phyloP scores from a whole-genome alignment of 2,888 invertebrate species.

The Odontomyia ornata region DNA sequence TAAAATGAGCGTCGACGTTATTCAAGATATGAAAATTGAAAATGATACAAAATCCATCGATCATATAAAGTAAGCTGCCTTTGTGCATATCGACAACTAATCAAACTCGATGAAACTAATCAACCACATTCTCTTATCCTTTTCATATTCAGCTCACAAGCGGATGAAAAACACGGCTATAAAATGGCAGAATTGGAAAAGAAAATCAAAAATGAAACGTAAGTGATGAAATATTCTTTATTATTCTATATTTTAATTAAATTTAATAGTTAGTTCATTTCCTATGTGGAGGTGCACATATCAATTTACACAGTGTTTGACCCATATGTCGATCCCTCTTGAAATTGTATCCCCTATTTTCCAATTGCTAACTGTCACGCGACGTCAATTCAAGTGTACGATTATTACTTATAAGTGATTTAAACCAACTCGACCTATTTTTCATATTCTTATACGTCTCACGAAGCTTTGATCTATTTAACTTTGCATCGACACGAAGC shows the following conservation, averaged over 20 bases:
- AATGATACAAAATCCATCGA: slow-evolving; percentile 63
- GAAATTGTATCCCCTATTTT: neutral
- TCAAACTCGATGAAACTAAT: neutral
- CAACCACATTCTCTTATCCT: neutral
- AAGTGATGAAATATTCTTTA: slow-evolving; percentile 50
- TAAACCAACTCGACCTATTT: slow-evolving; percentile 5
- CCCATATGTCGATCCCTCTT: neutral
- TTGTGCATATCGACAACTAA: neutral
- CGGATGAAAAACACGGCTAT: slow-evolving; percentile 61
- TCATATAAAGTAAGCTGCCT: slow-evolving; percentile 58
- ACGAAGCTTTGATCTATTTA: slow-evolving; percentile 25
- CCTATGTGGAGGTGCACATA: neutral
- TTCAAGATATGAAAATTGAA: slow-evolving; percentile 59
- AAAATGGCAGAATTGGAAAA: slow-evolving; percentile 64
- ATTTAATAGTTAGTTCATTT: neutral
- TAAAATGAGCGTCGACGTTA: slow-evolving; percentile 65
- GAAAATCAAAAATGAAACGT: slow-evolving; percentile 64
- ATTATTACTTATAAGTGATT: neutral
- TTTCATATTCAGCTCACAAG: slow-evolving; percentile 53
- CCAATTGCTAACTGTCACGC: slow-evolving; percentile 17
- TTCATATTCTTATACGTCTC: neutral
- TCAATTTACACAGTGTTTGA: slow-evolving; percentile 2
- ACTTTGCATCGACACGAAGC: neutral
- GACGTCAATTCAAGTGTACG: slow-evolving; percentile 9
- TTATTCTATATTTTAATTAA: neutral